Percentiles rank a stretch among this genome's conserved stretches.
Conservation (phyloP, 2,113 vertebrate genomes). For the Arvicanthis niloticus region DNA sequence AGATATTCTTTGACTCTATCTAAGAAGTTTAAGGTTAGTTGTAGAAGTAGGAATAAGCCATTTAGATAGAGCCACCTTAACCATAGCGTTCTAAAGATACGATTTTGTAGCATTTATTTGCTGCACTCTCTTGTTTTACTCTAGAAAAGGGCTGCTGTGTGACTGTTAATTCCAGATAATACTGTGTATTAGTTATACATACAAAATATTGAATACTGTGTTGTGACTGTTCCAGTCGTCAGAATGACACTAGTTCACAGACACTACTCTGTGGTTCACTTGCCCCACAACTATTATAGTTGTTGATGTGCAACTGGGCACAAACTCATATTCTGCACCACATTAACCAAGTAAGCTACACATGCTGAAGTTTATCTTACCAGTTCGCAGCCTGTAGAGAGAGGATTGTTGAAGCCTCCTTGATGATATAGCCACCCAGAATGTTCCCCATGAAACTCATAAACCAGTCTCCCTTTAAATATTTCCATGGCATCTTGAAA, state of each 20-base stretch:
- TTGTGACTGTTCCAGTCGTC: background rate
- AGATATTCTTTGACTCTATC: background rate
- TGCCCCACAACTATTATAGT: background rate
- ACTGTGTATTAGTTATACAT: background rate
- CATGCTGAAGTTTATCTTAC: background rate
- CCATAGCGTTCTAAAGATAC: background rate
- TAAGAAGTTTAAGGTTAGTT: background rate
- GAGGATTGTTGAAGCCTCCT: background rate
- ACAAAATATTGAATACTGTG: background rate
- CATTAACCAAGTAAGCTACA: background rate
- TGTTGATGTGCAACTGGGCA: background rate
- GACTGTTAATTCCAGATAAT: background rate
- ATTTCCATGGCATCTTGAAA: background rate
- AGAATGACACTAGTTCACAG: background rate
- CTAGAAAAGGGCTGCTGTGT: background rate
- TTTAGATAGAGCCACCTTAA: background rate
- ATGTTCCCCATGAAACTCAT: background rate
- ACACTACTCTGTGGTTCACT: background rate
- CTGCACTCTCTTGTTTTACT: background rate
- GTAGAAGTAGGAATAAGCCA: background rate
- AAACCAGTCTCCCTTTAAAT: background rate
- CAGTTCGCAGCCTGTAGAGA: background rate
- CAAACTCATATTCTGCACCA: background rate
- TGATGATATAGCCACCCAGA: background rate
- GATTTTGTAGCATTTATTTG: background rate